Evolutionary conservation across 2,113 vertebrate species (phyloP), one percentile per base, ranked within the genome.

Genomic region (Castor canadensis): DNA sequence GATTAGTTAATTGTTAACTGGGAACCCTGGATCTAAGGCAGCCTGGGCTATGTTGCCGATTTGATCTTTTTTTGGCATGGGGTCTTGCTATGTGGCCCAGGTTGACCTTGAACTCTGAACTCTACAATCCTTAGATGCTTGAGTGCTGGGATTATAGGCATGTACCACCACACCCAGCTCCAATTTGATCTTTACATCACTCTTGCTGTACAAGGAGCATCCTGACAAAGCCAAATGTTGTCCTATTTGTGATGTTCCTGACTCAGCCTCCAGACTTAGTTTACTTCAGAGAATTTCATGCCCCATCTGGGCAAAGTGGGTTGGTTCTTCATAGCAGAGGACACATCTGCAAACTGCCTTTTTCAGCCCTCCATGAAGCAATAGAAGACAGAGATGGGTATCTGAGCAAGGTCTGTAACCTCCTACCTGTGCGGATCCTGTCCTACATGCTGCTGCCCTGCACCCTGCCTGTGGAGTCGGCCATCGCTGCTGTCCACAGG

Each of bases 381-480:
- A 98, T 99, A 32, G 98, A 98, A 87, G 98, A 98, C 56, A 98
- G 97, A 79, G 67, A 94, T 0, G 98, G 99, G 1, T 97, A 98
- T 60, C 98, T 98, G 1, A 93, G 98, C 90, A 99, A 98, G 97
- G 96, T 99, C n/a, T 98, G 98, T 0, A 98, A 94, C 60, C 97
- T 98, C 71, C 97, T 99, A 12, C 99, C 99, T 0, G 43, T 99
- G 30, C 95, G 98, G 69, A 95, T 99, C 62, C 98, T 99, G 19
- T 99, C 99, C 13, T 99, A 99, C 35, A 86, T 98, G 97, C 97
- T 99, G 95, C 90, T 99, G 95, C 99, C 99, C 0, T 99, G 98
- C 86, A 99, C 99, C 0, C 98, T 99, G 3, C 99, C 99, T 0
- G 98, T 99, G 64, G 99, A 99, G 96, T 99, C 99, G 0, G 98